Percentiles rank a stretch among this genome's conserved stretches.
Conservation (phyloP, 2,888 invertebrate genomes). For the Drosophila pseudotalamancana region DNA sequence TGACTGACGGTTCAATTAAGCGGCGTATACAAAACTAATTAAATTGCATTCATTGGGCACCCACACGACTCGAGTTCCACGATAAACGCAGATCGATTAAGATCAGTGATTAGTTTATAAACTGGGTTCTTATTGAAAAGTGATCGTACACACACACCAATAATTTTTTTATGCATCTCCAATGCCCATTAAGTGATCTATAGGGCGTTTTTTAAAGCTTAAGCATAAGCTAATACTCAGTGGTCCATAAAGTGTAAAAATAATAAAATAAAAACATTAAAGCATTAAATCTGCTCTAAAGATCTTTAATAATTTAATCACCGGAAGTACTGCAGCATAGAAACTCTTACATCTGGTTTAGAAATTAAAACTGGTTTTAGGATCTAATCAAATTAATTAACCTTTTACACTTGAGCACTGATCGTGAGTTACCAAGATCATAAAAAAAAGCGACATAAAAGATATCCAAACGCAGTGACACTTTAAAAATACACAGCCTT, state of each 20-base stretch:
- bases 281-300: too few species aligned
- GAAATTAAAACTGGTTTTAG: not conserved
- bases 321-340: too few species aligned
- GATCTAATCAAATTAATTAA: not conserved
- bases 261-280: too few species aligned
- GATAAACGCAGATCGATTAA: not conserved
- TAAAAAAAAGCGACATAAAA: not conserved
- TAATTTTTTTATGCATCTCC: not conserved
- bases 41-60: constrained; percentile 19
- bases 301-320: too few species aligned
- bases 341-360: too few species aligned
- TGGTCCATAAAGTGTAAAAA: not conserved
- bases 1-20: constrained; percentile 35
- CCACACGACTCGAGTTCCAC: constrained; percentile 7
- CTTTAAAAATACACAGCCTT: not conserved
- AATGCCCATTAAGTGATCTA: not conserved
- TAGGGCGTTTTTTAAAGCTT: too few species aligned
- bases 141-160: not conserved
- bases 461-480: not conserved
- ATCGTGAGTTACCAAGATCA: not conserved
- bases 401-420: not conserved
- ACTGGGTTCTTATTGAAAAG: constrained; percentile 9
- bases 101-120: constrained; percentile 1
- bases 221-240: not conserved
- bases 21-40: constrained; percentile 28